phyloP scores from a whole-genome alignment of 2,113 vertebrate genomes.

The Lycocorax pyrrhopterus region DNA sequence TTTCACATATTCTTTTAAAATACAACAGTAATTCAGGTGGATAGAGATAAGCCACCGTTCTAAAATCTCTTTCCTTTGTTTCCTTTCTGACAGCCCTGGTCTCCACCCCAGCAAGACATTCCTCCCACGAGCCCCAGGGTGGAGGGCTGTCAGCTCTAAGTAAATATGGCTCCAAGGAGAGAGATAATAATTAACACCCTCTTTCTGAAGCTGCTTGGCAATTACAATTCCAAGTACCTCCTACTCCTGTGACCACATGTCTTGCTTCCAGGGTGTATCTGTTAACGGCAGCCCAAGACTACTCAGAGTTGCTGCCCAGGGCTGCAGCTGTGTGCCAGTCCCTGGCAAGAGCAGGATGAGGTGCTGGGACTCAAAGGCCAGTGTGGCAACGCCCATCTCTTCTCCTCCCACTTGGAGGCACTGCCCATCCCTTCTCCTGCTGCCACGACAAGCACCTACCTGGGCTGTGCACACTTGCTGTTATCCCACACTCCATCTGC shows the following conservation, averaged over 20 bases:
- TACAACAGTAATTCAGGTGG: neutral
- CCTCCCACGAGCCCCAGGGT: neutral
- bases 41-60: neutral
- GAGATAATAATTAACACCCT: neutral
- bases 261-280: neutral
- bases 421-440: neutral
- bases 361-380: neutral
- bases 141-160: neutral
- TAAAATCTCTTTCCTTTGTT: slow-evolving; percentile 6
- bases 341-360: neutral
- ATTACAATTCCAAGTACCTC: neutral
- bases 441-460: neutral
- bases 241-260: neutral
- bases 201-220: neutral
- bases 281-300: neutral
- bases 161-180: neutral
- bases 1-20: slow-evolving; percentile 17
- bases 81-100: neutral
- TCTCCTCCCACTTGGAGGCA: neutral
- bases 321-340: neutral
- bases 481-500: neutral
- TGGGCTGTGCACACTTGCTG: fast-evolving
- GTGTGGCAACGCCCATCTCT: fast-evolving
- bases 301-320: neutral
- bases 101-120: neutral